Conservation (phyloP, 2,113 vertebrate species). For the Falco punctatus region DNA sequence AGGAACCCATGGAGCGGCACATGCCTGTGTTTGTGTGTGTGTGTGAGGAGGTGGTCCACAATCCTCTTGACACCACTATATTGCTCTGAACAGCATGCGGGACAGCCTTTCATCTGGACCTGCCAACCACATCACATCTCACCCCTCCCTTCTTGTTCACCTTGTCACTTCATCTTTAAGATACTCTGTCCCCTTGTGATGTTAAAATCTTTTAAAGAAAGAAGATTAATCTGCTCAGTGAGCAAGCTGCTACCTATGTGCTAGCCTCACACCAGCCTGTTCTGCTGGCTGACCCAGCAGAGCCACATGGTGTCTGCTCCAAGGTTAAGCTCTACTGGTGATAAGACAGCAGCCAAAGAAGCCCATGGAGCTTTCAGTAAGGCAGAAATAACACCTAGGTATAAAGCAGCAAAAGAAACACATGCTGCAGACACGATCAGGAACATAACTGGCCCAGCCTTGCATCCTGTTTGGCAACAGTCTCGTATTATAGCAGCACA, state of each 20-base stretch:
- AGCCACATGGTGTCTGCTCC: neutral
- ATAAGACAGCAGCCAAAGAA: neutral
- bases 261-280: neutral
- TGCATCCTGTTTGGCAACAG: neutral
- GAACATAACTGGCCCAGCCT: neutral
- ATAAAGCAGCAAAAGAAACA: neutral
- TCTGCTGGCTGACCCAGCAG: accelerated
- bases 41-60: neutral
- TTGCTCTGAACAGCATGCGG: neutral
- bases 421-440: neutral
- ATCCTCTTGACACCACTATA: neutral
- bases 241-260: neutral
- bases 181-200: neutral
- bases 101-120: accelerated
- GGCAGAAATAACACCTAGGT: neutral
- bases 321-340: neutral
- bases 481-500: neutral
- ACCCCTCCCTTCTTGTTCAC: neutral
- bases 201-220: neutral
- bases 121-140: neutral
- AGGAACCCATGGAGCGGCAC: neutral
- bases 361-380: neutral
- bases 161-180: neutral
- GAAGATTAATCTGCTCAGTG: neutral
- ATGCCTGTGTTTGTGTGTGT: accelerated